Conservation (phyloP, 2,113 vertebrate genomes). For the Emydura subglobosa region DNA sequence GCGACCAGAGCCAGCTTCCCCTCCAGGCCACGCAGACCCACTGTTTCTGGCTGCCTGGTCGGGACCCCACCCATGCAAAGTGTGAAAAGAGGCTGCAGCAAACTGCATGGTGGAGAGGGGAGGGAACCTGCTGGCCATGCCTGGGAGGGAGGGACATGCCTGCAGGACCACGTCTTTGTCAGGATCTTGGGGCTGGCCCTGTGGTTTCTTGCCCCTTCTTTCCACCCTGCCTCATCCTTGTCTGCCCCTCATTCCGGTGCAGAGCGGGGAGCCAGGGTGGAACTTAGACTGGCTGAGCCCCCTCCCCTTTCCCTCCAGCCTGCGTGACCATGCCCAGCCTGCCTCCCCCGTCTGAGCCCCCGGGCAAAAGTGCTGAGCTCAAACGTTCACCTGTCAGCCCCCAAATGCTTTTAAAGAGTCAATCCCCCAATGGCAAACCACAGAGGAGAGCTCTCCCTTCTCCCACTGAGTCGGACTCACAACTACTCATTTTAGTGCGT, state of each 20-base stretch:
- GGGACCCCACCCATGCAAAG: background rate
- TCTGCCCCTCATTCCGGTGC: background rate
- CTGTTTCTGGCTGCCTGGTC: background rate
- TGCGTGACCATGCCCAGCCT: too few species aligned
- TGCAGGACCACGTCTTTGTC: too few species aligned
- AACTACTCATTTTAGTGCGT: conserved; percentile 26
- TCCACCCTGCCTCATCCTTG: background rate
- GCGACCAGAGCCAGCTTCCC: too few species aligned
- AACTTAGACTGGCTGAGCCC: background rate
- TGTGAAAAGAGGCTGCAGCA: background rate
- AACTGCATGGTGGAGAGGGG: background rate
- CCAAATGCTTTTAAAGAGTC: background rate
- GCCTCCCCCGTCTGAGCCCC: background rate
- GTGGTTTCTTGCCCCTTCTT: background rate
- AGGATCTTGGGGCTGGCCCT: background rate
- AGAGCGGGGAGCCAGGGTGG: background rate
- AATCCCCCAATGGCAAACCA: background rate
- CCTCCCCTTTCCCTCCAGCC: too few species aligned
- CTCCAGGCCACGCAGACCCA: too few species aligned
- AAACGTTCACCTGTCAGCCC: too few species aligned
- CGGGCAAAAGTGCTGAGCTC: background rate
- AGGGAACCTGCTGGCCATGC: background rate
- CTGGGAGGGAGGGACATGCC: too few species aligned
- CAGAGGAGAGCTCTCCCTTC: accelerated
- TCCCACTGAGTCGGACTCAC: background rate